phyloP scores from a whole-genome alignment of 1,140 invertebrate species.

The Drosophila lini region DNA sequence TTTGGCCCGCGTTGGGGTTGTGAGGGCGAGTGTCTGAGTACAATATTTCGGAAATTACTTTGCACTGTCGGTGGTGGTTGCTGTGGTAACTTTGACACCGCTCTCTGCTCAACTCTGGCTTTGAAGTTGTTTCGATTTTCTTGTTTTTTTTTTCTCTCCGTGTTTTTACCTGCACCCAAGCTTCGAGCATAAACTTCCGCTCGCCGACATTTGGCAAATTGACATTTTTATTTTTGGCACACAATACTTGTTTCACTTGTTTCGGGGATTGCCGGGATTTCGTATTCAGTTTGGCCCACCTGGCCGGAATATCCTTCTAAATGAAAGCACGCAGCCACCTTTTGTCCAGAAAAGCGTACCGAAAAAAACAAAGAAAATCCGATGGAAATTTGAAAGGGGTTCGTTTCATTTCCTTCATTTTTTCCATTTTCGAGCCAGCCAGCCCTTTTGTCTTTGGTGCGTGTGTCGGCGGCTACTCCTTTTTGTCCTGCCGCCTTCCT shows the following conservation, averaged over 20 bases:
- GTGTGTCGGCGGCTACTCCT: slow-evolving; percentile 62
- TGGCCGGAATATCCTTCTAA: slow-evolving; percentile 35
- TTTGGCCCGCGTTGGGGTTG: slow-evolving; percentile 26
- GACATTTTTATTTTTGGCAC: slow-evolving; percentile 77
- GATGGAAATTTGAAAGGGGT: slow-evolving; percentile 47
- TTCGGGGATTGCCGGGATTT: slow-evolving; percentile 36
- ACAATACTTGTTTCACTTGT: slow-evolving; percentile 60
- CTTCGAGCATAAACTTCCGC: slow-evolving; percentile 44
- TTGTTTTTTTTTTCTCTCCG: slow-evolving; percentile 17
- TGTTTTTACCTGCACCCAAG: slow-evolving; percentile 49
- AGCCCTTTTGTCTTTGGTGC: slow-evolving; percentile 67
- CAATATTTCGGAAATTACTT: slow-evolving; percentile 81
- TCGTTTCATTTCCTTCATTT: slow-evolving; percentile 20
- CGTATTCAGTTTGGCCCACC: slow-evolving; percentile 29
- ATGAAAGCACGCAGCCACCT: slow-evolving; percentile 42
- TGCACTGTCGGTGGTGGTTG: slow-evolving; percentile 69
- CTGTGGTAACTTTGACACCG: slow-evolving; percentile 71
- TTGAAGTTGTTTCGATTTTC: slow-evolving; percentile 43
- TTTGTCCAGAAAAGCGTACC: slow-evolving; percentile 20
- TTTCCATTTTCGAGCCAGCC: slow-evolving; percentile 7
- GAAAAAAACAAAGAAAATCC: slow-evolving; percentile 44
- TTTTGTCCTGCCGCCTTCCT: slow-evolving; percentile 34
- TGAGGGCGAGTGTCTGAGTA: slow-evolving; percentile 39
- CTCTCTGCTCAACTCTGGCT: slow-evolving; percentile 37
- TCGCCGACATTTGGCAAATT: slow-evolving; percentile 77